Percentiles rank a stretch among this genome's conserved stretches.
phyloP scores from a whole-genome alignment of 2,113 vertebrate species.

The Syrmaticus mikado region DNA sequence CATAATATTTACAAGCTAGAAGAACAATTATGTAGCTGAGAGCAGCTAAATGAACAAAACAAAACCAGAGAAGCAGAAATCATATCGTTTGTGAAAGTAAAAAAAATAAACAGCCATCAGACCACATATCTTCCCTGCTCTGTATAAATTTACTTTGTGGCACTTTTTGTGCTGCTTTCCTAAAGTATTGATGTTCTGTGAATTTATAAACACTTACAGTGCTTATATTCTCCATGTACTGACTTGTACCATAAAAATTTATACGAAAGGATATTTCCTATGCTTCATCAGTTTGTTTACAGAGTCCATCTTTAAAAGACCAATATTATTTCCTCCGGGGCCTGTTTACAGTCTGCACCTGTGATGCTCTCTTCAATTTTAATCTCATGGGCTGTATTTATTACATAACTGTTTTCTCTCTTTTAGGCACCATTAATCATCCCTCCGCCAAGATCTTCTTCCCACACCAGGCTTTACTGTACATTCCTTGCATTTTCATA shows the following conservation, averaged over 20 bases:
- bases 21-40: conserved; percentile 57
- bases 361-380: conserved; percentile 48
- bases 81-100: conserved; percentile 1
- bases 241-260: conserved; percentile 29
- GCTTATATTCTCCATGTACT: not conserved
- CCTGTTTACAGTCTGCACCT: conserved; percentile 59
- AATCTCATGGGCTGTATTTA: conserved; percentile 60
- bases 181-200: not conserved
- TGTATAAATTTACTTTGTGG: conserved; percentile 5
- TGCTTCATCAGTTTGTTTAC: conserved; percentile 50
- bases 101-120: conserved; percentile 36
- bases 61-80: conserved; percentile 34
- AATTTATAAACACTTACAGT: conserved; percentile 15
- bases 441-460: conserved; percentile 53
- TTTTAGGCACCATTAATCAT: conserved; percentile 69
- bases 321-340: conserved; percentile 17
- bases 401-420: conserved; percentile 62
- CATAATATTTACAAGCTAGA: conserved; percentile 66
- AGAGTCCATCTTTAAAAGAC: conserved; percentile 41
- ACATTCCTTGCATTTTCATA: conserved; percentile 60
- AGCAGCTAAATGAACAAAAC: conserved; percentile 58
- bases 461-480: conserved; percentile 64
- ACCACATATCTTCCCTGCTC: conserved; percentile 54
- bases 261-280: conserved; percentile 25
- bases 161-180: conserved; percentile 1